A percentile compares a stretch with the other conserved stretches of the same genome.
phyloP scores from a whole-genome alignment of 2,888 invertebrate genomes.

The Gasteruption jaculator region DNA sequence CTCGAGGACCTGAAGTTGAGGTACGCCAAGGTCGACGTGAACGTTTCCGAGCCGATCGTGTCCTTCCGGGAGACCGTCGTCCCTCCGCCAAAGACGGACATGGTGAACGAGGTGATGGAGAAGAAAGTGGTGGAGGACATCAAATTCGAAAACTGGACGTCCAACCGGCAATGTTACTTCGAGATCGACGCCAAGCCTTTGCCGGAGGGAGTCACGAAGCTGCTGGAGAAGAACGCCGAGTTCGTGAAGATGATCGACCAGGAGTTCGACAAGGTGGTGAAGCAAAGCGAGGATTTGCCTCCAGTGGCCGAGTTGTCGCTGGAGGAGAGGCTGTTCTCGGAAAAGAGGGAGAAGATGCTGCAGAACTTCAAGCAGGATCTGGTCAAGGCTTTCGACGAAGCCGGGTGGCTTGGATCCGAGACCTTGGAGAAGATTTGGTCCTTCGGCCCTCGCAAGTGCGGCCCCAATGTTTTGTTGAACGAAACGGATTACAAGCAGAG shows the following conservation, averaged over 20 bases:
- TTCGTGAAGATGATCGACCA: conserved; percentile 64
- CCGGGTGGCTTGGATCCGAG: conserved; percentile 53
- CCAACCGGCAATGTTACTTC: conserved; percentile 69
- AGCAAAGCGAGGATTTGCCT: conserved; percentile 20
- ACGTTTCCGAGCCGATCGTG: conserved; percentile 92
- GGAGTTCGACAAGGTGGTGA: conserved; percentile 45
- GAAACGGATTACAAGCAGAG: conserved; percentile 65
- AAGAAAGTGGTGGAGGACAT: conserved; percentile 56
- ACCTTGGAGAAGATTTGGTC: conserved; percentile 77
- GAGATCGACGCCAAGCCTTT: conserved; percentile 74
- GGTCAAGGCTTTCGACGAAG: conserved; percentile 57
- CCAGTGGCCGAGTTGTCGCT: conserved; percentile 24
- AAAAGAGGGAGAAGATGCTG: conserved; percentile 40
- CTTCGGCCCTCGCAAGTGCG: conserved; percentile 84
- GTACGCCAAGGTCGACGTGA: conserved; percentile 83
- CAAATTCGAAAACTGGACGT: conserved; percentile 54
- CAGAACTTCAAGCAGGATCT: conserved; percentile 57
- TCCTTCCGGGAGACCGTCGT: conserved; percentile 93
- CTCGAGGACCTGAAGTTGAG: conserved; percentile 81
- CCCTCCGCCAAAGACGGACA: conserved; percentile 72
- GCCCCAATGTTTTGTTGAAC: conserved; percentile 87
- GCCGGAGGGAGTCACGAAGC: conserved; percentile 64
- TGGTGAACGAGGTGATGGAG: conserved; percentile 81
- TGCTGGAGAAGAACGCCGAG: conserved; percentile 69
- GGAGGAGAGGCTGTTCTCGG: conserved; percentile 32